A percentile compares a stretch with the other conserved stretches of the same genome.
These are phyloP conservation scores for Spinus olivaceus DNA, from an alignment of 2,797 vertebrate genomes.

Conservation along the genomic window DNA sequence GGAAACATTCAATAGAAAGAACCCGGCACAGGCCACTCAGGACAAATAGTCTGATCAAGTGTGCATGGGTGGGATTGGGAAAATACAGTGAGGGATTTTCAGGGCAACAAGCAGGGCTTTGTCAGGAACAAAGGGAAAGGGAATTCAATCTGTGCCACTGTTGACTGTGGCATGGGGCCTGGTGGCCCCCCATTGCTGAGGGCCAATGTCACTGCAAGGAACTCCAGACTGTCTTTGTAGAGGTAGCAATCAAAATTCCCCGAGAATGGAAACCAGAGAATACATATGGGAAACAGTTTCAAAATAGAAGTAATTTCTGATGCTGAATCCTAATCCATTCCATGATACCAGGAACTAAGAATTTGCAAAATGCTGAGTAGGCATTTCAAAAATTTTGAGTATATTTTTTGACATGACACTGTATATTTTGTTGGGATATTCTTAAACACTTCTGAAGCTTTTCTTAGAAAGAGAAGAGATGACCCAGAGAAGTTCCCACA, in stretches of 20 bases:
- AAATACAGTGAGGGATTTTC: not conserved
- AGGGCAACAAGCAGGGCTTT: not conserved
- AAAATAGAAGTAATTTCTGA: not conserved
- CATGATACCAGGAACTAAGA: not conserved
- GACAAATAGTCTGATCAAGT: not conserved
- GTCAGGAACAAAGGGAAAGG: not conserved
- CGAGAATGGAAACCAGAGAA: not conserved
- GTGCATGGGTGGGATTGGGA: not conserved
- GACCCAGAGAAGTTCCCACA: not conserved
- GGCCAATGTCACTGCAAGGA: not conserved
- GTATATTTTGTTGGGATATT: not conserved
- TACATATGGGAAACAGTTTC: not conserved
- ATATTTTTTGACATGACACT: not conserved
- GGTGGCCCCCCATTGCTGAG: not conserved
- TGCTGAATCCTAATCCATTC: not conserved
- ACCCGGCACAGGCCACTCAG: not conserved
- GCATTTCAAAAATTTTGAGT: not conserved
- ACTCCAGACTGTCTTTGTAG: not conserved
- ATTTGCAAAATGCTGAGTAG: not conserved
- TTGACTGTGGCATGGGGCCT: accelerated
- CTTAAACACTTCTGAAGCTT: not conserved
- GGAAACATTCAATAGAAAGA: not conserved
- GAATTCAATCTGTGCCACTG: not conserved
- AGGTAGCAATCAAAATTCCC: not conserved
- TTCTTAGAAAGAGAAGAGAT: not conserved